A percentile compares a stretch with the other conserved stretches of the same genome.
These are phyloP conservation scores for Chiridota heheva DNA, from an alignment of 35 echinoderm and acorn worm genomes.

Conservation along the genomic window DNA sequence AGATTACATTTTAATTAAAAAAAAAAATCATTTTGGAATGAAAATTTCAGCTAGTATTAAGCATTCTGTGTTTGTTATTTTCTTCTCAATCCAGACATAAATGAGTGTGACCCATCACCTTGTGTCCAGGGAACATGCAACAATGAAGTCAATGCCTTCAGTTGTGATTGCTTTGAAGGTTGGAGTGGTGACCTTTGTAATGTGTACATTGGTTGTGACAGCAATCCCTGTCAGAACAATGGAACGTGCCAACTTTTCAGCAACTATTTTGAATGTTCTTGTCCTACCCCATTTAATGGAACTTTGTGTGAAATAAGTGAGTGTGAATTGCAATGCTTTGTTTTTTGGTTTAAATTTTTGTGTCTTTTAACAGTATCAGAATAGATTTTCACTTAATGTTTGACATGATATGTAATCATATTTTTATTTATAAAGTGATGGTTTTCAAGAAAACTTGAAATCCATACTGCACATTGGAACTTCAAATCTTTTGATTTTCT, in stretches of 20 bases:
- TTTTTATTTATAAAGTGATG: no score
- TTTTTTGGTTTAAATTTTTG: background rate
- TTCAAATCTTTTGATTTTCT: no score
- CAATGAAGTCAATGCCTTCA: conserved; percentile 63
- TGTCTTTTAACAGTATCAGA: background rate
- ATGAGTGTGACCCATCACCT: conserved; percentile 70
- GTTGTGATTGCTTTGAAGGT: conserved; percentile 75
- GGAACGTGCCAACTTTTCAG: conserved; percentile 35
- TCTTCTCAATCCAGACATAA: conserved; percentile 61
- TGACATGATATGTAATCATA: no score
- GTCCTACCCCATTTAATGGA: conserved; percentile 66
- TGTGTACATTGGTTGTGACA: conserved; percentile 60
- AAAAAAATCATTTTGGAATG: no score
- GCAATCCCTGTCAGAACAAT: conserved; percentile 70
- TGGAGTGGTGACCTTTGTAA: conserved; percentile 78
- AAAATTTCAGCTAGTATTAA: no score
- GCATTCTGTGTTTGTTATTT: background rate
- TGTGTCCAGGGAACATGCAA: conserved; percentile 77
- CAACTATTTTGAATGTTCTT: conserved; percentile 35
- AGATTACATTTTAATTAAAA: no score
- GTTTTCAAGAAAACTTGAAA: no score
- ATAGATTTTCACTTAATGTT: background rate
- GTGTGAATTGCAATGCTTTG: background rate
- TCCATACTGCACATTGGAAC: no score
- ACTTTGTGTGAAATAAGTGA: conserved; percentile 88